Percentiles rank a stretch among this genome's conserved stretches.
These are phyloP conservation scores for Toxotes jaculatrix DNA, from an alignment of 2,113 vertebrate species.

Conservation along the genomic window DNA sequence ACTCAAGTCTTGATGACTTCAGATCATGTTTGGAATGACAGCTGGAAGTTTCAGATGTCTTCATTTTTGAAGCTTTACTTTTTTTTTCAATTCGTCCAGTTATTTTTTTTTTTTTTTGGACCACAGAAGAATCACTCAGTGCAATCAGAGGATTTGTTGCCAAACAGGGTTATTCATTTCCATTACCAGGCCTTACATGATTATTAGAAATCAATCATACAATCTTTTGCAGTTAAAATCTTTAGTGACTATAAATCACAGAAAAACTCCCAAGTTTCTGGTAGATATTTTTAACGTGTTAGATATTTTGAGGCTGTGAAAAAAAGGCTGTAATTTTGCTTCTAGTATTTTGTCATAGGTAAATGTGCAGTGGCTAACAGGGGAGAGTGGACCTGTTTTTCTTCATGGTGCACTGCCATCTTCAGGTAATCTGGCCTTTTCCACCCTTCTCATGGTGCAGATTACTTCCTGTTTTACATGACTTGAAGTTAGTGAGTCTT, in stretches of 20 bases:
- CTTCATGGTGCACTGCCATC: background rate
- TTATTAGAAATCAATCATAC: conserved; percentile 9
- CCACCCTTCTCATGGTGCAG: conserved; percentile 7
- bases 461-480: background rate
- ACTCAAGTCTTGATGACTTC: background rate
- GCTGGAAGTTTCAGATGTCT: conserved; percentile 5
- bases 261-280: background rate
- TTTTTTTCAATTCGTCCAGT: background rate
- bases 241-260: background rate
- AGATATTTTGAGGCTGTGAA: conserved; percentile 16
- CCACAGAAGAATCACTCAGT: background rate
- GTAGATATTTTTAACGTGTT: conserved; percentile 24
- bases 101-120: background rate
- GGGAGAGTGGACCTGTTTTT: background rate
- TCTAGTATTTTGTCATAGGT: background rate
- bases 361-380: background rate
- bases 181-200: background rate
- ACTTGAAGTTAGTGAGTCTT: conserved; percentile 1
- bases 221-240: conserved; percentile 1
- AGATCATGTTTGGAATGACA: conserved; percentile 1
- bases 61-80: background rate
- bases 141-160: conserved; percentile 25
- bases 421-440: background rate
- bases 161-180: conserved; percentile 25
- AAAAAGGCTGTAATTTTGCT: background rate